Evolutionary conservation across 2,113 vertebrate genomes (phyloP).

Genomic region (Corydoras sp.): DNA sequence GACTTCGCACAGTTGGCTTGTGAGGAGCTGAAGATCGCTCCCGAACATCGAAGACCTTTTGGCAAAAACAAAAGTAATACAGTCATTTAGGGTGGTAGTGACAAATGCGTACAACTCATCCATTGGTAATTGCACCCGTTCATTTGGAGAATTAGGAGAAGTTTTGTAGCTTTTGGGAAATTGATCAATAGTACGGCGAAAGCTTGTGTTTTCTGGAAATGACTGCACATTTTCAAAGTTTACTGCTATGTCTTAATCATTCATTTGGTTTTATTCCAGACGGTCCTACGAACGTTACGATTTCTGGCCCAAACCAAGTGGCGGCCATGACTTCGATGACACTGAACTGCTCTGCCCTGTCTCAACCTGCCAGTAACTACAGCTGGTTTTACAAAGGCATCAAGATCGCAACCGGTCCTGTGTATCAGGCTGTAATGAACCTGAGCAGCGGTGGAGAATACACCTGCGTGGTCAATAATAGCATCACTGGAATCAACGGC

Average conservation of each 20-base stretch:
- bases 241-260: neutral
- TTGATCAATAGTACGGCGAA: too few species aligned
- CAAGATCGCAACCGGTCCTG: conserved; percentile 29
- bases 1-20: too few species aligned
- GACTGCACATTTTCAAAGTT: neutral
- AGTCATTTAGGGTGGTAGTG: too few species aligned
- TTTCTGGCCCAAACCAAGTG: conserved; percentile 41
- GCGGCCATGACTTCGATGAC: conserved; percentile 11
- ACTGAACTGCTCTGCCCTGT: conserved; percentile 52
- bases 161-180: too few species aligned
- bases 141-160: too few species aligned
- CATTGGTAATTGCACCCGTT: too few species aligned
- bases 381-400: conserved; percentile 53
- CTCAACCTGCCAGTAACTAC: conserved; percentile 45
- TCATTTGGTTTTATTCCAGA: conserved; percentile 17
- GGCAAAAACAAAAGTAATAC: too few species aligned
- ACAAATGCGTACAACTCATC: too few species aligned
- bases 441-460: conserved; percentile 51
- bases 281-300: conserved; percentile 24
- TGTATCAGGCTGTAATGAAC: conserved; percentile 2
- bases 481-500: conserved; percentile 45
- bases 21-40: too few species aligned
- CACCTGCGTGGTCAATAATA: conserved; percentile 56
- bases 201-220: neutral
- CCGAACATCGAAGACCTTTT: too few species aligned